A percentile compares a stretch with the other conserved stretches of the same genome.
phyloP scores from a whole-genome alignment of 2,888 invertebrate species.

The Tinea trinotella region DNA sequence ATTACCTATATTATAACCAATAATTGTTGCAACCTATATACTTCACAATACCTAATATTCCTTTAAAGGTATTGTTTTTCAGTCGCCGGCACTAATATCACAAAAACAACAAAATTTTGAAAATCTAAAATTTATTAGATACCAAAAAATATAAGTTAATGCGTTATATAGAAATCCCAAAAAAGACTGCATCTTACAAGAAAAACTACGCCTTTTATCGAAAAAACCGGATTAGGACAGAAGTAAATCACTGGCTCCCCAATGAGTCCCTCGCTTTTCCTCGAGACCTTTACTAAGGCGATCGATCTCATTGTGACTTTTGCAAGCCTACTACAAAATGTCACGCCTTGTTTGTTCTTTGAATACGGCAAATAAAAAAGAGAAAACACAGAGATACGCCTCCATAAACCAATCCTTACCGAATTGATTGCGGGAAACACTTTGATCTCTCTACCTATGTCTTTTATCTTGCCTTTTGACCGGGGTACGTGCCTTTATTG shows the following conservation, averaged over 20 bases:
- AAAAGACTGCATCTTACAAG: background rate
- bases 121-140: no score
- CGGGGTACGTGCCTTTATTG: background rate
- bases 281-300: background rate
- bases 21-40: no score
- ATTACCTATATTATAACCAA: no score
- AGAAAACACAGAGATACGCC: background rate
- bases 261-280: background rate
- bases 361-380: constrained; percentile 4
- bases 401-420: background rate
- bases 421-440: background rate
- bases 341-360: constrained; percentile 11
- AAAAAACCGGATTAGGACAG: background rate
- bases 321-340: constrained; percentile 16
- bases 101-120: no score
- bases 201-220: background rate
- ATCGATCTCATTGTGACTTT: constrained; percentile 17
- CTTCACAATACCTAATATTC: no score
- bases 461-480: background rate
- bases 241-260: background rate
- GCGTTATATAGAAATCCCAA: no score
- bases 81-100: no score
- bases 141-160: no score
- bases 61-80: no score
- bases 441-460: constrained; percentile 6